phyloP scores from a whole-genome alignment of 2,113 vertebrate species.

The Corythornis vintsioides region DNA sequence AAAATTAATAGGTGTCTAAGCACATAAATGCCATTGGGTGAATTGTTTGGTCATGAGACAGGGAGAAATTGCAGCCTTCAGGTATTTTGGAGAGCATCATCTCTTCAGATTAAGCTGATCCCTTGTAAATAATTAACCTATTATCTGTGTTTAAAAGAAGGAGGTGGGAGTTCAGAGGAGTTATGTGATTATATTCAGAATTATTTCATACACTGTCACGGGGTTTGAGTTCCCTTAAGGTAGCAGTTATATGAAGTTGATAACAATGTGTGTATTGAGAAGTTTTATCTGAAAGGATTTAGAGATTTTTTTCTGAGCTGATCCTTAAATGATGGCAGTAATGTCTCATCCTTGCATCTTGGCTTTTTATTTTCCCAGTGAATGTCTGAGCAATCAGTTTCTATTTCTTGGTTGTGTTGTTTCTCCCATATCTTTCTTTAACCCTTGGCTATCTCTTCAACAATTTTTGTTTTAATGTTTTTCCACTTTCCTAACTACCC shows the following conservation, averaged over 20 bases:
- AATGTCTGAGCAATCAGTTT: background rate
- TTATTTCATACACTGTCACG: background rate
- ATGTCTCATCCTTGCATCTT: background rate
- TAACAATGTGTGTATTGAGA: background rate
- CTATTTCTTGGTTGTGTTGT: background rate
- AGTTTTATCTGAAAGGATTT: background rate
- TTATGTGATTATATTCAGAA: background rate
- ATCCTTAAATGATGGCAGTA: background rate
- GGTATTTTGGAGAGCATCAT: background rate
- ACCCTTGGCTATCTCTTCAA: background rate
- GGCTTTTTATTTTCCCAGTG: background rate
- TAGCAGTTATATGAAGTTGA: background rate
- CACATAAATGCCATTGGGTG: background rate
- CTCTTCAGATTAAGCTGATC: background rate
- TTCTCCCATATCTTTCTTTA: background rate
- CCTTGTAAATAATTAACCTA: background rate
- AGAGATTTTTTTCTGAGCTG: background rate
- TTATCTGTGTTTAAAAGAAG: background rate
- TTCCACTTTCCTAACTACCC: background rate
- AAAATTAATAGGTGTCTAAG: background rate
- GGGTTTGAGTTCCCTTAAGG: slow-evolving; percentile 13
- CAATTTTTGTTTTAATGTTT: background rate
- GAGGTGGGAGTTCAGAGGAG: slow-evolving; percentile 11
- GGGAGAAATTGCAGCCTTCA: background rate
- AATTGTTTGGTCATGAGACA: background rate